Base-by-base conservation (phyloP, 1,140 invertebrate genomes). In the Atopsyche davidsoni region DNA sequence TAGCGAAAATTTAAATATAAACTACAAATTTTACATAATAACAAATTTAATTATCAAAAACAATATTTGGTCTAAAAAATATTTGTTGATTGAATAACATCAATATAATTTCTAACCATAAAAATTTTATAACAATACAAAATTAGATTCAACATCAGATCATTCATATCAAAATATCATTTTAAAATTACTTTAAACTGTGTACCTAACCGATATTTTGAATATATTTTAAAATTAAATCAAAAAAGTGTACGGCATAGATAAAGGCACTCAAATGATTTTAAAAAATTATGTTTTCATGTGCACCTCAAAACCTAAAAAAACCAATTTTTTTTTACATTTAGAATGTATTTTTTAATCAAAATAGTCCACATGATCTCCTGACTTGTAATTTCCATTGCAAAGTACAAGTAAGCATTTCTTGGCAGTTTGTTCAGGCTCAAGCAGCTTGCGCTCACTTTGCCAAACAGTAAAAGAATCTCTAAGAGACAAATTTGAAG, bases 321-420 rank as follows among this genome's bases (percentile, higher is more conserved):
- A 6, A 16, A 7, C 13, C 6, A 11, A 46, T 23, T 36, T 57
- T 35, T 21, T 50, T 35, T 10, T 11, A 6, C n/a, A 44, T 44
- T 19, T 6, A 46, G 31, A 14, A 31, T 17, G 23, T 31, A 31
- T 24, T 46, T 28, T n/a, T 46, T 32, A 39, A 66, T 95, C 91
- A 72, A 79, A 94, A 72, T 87, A 94, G 73, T 95, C 92, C 18
- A 96, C 73, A 64, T 92, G 87, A 62, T 83, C 83, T 0, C 91
- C 93, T 16, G 84, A 86, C 55, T 80, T 75, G 61, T 85, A 96
- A 34, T 81, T 81, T 34, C 84, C 81, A n/a, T 77, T 66, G 38
- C 78, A 73, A 22, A 96, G 65, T 31, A 94, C 64, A 28, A 74
- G 61, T 13, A 94, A 60, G 53, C 94, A 75, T 60, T 85, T 89